Conservation (phyloP, 2,797 vertebrate genomes). For the Urosaurus nigricauda region DNA sequence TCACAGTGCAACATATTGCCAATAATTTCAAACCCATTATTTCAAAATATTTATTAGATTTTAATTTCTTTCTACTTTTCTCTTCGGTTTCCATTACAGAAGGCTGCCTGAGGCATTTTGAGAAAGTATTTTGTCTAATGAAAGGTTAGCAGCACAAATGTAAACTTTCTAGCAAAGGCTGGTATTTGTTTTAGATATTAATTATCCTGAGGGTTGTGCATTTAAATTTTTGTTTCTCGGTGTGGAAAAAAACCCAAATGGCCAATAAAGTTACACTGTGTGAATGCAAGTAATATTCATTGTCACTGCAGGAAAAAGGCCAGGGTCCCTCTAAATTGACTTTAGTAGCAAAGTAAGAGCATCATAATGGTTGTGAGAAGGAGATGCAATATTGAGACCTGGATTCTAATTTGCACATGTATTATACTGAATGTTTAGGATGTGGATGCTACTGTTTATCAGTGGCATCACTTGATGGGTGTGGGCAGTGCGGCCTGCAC, state of each 20-base stretch:
- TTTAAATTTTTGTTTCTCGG: conserved; percentile 15
- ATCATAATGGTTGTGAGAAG: neutral
- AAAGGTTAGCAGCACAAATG: conserved; percentile 52
- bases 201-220: conserved; percentile 33
- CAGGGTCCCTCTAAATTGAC: neutral
- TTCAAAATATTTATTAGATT: conserved; percentile 63
- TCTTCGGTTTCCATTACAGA: conserved; percentile 57
- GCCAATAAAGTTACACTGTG: neutral
- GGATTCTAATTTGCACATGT: neutral
- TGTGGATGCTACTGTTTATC: neutral
- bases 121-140: conserved; percentile 63
- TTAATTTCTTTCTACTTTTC: conserved; percentile 71
- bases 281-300: conserved; percentile 8
- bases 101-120: conserved; percentile 37
- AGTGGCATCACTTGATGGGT: no score
- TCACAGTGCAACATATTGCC: conserved; percentile 61
- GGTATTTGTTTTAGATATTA: conserved; percentile 51
- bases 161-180: conserved; percentile 56
- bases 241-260: conserved; percentile 37
- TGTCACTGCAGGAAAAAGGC: neutral
- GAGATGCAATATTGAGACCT: neutral
- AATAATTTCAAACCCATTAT: conserved; percentile 68
- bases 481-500: no score
- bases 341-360: neutral
- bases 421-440: neutral